These are phyloP conservation scores for Diabrotica virgifera DNA, from an alignment of 1,140 invertebrate genomes.

Conservation along the genomic window DNA sequence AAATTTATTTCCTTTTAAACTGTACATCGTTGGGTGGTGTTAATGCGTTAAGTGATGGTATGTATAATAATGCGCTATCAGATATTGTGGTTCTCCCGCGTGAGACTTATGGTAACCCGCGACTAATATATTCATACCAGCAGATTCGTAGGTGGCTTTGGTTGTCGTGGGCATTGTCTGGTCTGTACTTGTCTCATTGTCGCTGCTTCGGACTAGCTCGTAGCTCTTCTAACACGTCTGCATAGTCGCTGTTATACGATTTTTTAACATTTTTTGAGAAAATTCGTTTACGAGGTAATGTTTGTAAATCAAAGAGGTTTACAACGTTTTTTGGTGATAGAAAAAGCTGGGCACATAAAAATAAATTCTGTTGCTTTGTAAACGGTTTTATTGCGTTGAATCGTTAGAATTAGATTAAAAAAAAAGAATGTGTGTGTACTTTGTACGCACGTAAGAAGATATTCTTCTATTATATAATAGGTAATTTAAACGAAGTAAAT, in stretches of 20 bases:
- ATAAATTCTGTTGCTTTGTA: too few species aligned
- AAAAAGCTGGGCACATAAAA: too few species aligned
- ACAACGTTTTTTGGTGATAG: too few species aligned
- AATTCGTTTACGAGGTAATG: background rate
- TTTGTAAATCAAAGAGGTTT: too few species aligned
- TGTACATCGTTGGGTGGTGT: slow-evolving; percentile 18
- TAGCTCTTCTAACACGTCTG: slow-evolving; percentile 17
- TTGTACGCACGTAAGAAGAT: too few species aligned
- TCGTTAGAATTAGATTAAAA: too few species aligned
- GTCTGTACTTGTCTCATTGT: slow-evolving; percentile 21
- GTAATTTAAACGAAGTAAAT: too few species aligned
- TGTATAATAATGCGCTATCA: slow-evolving; percentile 20
- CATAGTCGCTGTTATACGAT: background rate
- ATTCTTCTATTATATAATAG: too few species aligned
- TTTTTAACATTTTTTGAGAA: slow-evolving; percentile 1
- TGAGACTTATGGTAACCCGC: slow-evolving; percentile 19
- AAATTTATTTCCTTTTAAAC: slow-evolving; percentile 12
- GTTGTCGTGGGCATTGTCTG: slow-evolving; percentile 23
- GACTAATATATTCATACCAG: slow-evolving; percentile 22
- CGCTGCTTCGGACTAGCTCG: slow-evolving; percentile 12
- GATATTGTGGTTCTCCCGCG: slow-evolving; percentile 12
- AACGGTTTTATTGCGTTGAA: too few species aligned
- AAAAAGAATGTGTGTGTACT: too few species aligned
- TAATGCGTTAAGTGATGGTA: slow-evolving; percentile 17
- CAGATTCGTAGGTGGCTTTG: slow-evolving; percentile 19